Evolutionary conservation across 2,888 invertebrate genomes (phyloP).

Genomic region (Choreutis nemorana): DNA sequence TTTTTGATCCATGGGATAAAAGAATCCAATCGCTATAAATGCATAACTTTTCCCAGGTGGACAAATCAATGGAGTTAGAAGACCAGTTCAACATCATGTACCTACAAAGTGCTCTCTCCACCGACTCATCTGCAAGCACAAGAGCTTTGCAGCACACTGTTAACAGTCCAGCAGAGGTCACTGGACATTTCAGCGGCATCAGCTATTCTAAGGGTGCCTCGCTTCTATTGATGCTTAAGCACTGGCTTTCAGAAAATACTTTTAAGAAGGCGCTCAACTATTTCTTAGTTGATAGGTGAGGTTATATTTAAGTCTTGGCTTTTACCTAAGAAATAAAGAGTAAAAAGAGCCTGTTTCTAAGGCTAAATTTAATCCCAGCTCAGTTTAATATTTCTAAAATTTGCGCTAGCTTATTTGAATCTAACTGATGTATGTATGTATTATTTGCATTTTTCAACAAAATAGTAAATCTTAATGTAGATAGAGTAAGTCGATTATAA

Average conservation of each 20-base stretch:
- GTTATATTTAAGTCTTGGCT: conserved; percentile 2
- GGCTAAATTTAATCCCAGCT: no score
- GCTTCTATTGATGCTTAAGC: conserved; percentile 72
- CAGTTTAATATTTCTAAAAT: no score
- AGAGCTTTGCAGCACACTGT: conserved; percentile 69
- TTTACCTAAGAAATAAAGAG: no score
- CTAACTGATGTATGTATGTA: no score
- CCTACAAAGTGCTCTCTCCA: conserved; percentile 68
- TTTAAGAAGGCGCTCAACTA: conserved; percentile 63
- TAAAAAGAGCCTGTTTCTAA: no score
- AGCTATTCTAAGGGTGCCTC: conserved; percentile 74
- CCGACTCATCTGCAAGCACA: conserved; percentile 33
- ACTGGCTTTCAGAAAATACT: conserved; percentile 58
- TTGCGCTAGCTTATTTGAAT: no score
- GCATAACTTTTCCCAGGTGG: conserved; percentile 36
- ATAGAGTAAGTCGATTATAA: no score
- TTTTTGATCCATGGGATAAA: no score
- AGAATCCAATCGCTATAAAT: no score
- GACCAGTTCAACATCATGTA: conserved; percentile 77
- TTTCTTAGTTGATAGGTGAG: conserved; percentile 61
- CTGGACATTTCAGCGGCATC: conserved; percentile 71
- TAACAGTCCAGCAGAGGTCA: conserved; percentile 67
- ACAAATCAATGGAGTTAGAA: conserved; percentile 60
- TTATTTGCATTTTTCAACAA: no score
- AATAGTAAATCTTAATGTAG: no score